Evolutionary conservation across 2,113 vertebrate species (phyloP).

Genomic region (Eurystomus gularis): DNA sequence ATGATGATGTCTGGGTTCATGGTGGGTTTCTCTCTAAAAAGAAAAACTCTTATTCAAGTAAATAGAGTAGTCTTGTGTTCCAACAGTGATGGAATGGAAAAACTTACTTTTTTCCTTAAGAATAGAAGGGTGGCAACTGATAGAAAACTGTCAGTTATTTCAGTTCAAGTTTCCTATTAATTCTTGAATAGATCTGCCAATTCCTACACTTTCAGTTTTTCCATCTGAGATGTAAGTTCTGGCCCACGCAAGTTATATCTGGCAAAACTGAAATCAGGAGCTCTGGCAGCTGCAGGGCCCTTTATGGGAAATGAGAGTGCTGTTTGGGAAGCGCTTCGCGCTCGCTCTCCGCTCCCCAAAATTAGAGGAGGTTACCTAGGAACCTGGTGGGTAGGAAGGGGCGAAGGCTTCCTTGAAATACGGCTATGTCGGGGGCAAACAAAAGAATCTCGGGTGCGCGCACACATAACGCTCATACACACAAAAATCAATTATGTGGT

Average conservation of each 20-base stretch:
- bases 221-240: constrained; percentile 39
- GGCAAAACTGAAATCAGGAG: constrained; percentile 31
- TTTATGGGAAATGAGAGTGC: constrained; percentile 36
- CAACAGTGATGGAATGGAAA: constrained; percentile 17
- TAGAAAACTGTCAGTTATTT: constrained; percentile 49
- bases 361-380: neutral
- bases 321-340: neutral
- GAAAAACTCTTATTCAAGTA: neutral
- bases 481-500: neutral
- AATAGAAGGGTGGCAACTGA: constrained; percentile 5
- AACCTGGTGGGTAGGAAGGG: neutral
- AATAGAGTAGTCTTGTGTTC: neutral
- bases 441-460: neutral
- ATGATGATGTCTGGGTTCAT: neutral
- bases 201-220: constrained; percentile 34
- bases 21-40: neutral
- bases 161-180: constrained; percentile 33
- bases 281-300: constrained; percentile 46
- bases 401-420: neutral
- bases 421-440: neutral
- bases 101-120: neutral
- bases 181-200: constrained; percentile 17
- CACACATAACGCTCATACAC: neutral
- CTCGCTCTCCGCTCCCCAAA: neutral
- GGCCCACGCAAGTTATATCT: constrained; percentile 51